Conservation (phyloP, 2,888 invertebrate species). For the Tridacna gigas region DNA sequence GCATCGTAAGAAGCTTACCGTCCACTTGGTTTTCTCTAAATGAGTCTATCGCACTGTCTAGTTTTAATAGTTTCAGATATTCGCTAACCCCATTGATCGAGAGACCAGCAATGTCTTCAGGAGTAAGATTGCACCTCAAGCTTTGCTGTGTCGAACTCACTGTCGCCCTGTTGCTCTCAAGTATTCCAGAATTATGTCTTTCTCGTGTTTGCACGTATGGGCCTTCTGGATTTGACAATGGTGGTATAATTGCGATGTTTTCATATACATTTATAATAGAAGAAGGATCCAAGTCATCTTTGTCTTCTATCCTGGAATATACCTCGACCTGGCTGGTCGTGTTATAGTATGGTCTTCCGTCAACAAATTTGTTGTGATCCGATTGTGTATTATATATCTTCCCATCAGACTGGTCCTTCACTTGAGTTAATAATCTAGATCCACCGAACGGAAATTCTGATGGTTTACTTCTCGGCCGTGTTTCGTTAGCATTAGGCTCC, state of each 20-base stretch:
- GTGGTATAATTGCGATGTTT: neutral
- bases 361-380: neutral
- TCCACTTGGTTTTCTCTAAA: constrained; percentile 10
- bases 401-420: neutral
- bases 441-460: neutral
- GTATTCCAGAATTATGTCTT: neutral
- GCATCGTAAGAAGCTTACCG: constrained; percentile 2
- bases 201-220: neutral
- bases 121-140: neutral
- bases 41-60: neutral
- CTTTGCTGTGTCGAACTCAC: neutral
- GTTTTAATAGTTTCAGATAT: constrained; percentile 3
- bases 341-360: neutral
- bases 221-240: neutral
- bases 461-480: neutral
- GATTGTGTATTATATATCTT: neutral
- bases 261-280: neutral
- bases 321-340: neutral
- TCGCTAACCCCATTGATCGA: constrained; percentile 2
- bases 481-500: neutral
- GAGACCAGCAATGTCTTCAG: neutral
- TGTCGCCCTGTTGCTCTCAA: neutral
- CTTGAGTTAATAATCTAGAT: neutral
- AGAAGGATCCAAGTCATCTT: neutral
- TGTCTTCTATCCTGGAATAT: neutral